Evolutionary conservation across 92 coral and sea anemone species (phyloP).

Genomic region (Virgularia gustaviana): DNA sequence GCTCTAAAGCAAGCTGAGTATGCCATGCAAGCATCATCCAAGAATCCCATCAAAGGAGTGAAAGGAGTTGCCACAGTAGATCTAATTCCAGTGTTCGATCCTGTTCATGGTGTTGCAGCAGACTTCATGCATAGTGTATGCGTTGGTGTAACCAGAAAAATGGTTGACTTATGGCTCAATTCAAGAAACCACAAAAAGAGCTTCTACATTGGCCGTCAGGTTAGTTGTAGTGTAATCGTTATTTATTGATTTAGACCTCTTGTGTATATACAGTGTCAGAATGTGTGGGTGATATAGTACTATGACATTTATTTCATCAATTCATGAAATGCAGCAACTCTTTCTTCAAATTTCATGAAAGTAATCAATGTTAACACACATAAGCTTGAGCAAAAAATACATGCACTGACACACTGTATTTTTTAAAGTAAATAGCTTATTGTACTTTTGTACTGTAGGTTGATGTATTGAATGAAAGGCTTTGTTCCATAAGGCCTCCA

Average conservation of each 20-base stretch:
- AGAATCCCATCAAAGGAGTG: background rate
- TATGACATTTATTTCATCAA: no score
- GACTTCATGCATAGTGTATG: slow-evolving; percentile 19
- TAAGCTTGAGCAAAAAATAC: no score
- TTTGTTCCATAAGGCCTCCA: background rate
- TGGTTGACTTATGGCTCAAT: slow-evolving; percentile 3
- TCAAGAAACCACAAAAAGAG: background rate
- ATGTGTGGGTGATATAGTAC: no score
- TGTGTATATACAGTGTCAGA: no score
- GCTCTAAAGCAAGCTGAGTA: background rate
- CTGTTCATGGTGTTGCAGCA: slow-evolving; percentile 10
- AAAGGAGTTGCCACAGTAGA: background rate
- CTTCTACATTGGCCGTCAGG: background rate
- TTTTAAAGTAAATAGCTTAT: no score
- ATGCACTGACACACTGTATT: no score
- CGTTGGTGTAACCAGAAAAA: slow-evolving; percentile 5
- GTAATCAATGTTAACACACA: no score
- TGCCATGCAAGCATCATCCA: background rate
- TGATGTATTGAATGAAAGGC: background rate
- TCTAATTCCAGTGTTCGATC: background rate
- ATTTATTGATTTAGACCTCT: no score
- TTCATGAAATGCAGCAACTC: no score
- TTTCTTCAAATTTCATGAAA: no score
- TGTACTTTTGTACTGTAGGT: no score
- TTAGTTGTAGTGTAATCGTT: no score